Evolutionary conservation across 2,113 vertebrate genomes (phyloP), one percentile per base, ranked within the genome.

Genomic region (Austrofundulus limnaeus): DNA sequence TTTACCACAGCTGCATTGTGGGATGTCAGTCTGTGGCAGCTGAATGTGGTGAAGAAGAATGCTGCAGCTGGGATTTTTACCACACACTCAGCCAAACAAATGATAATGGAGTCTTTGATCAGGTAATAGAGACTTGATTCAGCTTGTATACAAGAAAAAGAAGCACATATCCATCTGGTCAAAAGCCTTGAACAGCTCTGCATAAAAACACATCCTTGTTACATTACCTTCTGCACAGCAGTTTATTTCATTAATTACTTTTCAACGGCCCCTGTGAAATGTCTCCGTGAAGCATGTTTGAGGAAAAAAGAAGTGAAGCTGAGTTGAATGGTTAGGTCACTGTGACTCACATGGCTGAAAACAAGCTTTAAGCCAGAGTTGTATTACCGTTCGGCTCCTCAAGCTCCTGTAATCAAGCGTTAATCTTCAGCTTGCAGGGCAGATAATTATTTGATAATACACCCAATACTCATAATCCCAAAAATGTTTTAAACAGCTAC

Each of bases 31-130:
- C 77, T 62, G 12, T 90, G 91, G 20, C 68, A 82, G 14, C 85
- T 96, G 12, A 8, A 60, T 1, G 93, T 95, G 16, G 25, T 62
- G 0, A 58, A 14, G n/a, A n/a, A 13, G 4, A 96, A 95, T 4
- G 90, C 78, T 74, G 95, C 94, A 2, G 94, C 94, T 12, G 94
- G 93, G 11, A 96, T 96, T 28, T 51, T 96, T 78, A 93, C 94
- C 24, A 96, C 94, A 0, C 96, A 93, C 47, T 95, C 94, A 0
- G 94, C 94, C 25, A 80, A 92, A 20, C 93, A 95, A 72, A 46
- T 34, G 52, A 94, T 69, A 95, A 96, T 10, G 94, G 94, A 78
- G 94, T 96, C 80, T 94, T 97, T 72, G 94, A 96, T 68, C 93
- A 96, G 93, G 94, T 96, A 65, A 62, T 38, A 11, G 10, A 49